Conservation (phyloP, 2,113 vertebrate genomes). For the Sterrhoptilus dennistouni region DNA sequence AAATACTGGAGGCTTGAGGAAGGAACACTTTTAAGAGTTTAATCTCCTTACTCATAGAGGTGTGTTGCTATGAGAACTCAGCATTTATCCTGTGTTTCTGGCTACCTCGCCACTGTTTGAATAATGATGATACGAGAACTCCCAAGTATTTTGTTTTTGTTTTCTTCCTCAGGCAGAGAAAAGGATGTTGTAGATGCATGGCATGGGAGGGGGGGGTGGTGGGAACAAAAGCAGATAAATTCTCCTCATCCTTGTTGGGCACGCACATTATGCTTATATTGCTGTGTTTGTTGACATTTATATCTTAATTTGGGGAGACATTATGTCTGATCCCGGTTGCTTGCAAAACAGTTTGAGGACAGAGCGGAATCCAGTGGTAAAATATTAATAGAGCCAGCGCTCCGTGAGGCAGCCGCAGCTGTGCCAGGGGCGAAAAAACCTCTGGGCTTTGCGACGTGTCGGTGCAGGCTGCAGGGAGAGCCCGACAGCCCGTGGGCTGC, state of each 20-base stretch:
- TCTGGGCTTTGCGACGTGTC: background rate
- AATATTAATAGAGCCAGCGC: background rate
- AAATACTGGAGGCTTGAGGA: background rate
- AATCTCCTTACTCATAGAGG: slow-evolving; percentile 32
- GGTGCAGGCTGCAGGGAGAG: background rate
- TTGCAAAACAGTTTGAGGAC: slow-evolving; percentile 7
- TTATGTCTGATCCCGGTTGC: background rate
- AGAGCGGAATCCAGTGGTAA: background rate
- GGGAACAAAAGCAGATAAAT: background rate
- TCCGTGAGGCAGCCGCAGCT: background rate
- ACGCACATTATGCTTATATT: background rate
- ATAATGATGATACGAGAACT: background rate
- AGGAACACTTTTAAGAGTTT: background rate
- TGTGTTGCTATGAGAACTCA: slow-evolving; percentile 58
- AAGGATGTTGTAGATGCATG: background rate
- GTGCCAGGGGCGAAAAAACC: background rate
- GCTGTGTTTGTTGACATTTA: background rate
- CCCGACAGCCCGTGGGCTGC: background rate
- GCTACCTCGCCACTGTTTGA: slow-evolving; percentile 3
- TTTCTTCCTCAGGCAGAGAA: background rate
- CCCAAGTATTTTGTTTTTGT: slow-evolving; percentile 12
- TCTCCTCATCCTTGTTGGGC: background rate
- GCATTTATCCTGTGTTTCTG: slow-evolving; percentile 10
- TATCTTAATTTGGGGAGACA: slow-evolving; percentile 5
- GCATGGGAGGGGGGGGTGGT: background rate